Base-by-base conservation (phyloP, 2,888 invertebrate species). In the Lepidocyrtoides sp. region DNA sequence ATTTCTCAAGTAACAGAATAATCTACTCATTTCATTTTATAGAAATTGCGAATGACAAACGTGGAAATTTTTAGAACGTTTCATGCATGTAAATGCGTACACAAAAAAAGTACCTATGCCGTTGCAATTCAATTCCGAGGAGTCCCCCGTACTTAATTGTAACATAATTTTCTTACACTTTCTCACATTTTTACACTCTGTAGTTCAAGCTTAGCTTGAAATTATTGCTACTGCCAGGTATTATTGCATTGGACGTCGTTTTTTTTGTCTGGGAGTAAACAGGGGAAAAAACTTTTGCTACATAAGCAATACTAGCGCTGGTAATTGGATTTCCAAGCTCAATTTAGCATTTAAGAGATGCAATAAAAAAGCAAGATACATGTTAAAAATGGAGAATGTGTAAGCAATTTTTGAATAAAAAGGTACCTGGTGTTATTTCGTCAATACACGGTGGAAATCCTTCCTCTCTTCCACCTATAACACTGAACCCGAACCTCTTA, bases 401-500 rank as follows among this genome's bases (percentile, higher is more conserved):
- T 51, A 51, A 36, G n/a, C n/a, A n/a, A n/a, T n/a, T n/a, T n/a
- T 36, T 8, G 12, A 48, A 48, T 12, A 48, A 14, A 48, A 48
- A 48, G 10, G 94, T 94, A 95, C 95, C 95, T 93, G 94, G 92
- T 14, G 95, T 95, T 60, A 95, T 95, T 93, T 95, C 95, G 92
- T 95, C 95, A 44, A 95, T 95, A 48, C 95, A 94, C 8, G 95
- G 95, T 3, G 94, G 93, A 84, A 95, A 95, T 29, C 95, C 95
- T 93, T 95, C 95, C 89, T 95, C 95, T 26, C 94, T 83, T 0
- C 95, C 95, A 3, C 95, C 95, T 89, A 95, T 95, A 0, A 95
- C 95, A 12, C 95, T 95, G 92, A 95, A 95, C 60, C 95, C 95
- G 93, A 95, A 95, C 14, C 95, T 93, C 41, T 94, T 94, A 83